phyloP scores from a whole-genome alignment of 2,797 vertebrate genomes.

The Phataginus tetradactyla region DNA sequence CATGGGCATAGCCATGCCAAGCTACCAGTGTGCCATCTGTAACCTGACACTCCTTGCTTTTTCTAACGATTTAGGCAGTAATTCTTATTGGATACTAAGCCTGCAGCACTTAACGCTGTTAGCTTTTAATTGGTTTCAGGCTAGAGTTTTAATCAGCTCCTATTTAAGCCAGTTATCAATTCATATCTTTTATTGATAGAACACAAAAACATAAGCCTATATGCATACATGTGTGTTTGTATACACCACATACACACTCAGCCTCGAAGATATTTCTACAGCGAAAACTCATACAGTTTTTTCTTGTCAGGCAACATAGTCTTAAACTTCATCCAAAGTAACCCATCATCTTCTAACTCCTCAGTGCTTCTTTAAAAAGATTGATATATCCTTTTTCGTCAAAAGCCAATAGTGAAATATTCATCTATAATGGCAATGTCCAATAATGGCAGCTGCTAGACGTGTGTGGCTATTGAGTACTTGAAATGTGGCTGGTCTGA shows the following conservation, averaged over 20 bases:
- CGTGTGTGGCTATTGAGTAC: rapidly evolving
- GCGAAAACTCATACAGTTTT: background rate
- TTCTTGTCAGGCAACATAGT: background rate
- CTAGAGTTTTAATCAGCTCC: background rate
- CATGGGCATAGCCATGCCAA: background rate
- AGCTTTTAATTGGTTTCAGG: background rate
- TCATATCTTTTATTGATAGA: background rate
- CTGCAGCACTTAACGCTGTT: too few relatives aligned
- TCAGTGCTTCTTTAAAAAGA: background rate
- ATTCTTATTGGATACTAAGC: background rate
- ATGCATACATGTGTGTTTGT: background rate
- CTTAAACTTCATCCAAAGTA: background rate
- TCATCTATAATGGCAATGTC: background rate
- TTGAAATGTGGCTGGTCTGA: background rate
- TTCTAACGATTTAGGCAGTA: background rate
- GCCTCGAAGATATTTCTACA: background rate
- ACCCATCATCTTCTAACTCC: background rate
- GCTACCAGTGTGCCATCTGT: background rate
- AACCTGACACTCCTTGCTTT: background rate
- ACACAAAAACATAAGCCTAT: background rate
- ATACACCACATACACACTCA: background rate
- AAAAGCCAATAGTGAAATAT: background rate
- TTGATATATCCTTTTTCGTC: background rate
- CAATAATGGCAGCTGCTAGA: background rate
- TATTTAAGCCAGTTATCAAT: background rate